These are phyloP conservation scores for Tachycineta bicolor DNA, from an alignment of 2,113 vertebrate species.

Conservation along the genomic window DNA sequence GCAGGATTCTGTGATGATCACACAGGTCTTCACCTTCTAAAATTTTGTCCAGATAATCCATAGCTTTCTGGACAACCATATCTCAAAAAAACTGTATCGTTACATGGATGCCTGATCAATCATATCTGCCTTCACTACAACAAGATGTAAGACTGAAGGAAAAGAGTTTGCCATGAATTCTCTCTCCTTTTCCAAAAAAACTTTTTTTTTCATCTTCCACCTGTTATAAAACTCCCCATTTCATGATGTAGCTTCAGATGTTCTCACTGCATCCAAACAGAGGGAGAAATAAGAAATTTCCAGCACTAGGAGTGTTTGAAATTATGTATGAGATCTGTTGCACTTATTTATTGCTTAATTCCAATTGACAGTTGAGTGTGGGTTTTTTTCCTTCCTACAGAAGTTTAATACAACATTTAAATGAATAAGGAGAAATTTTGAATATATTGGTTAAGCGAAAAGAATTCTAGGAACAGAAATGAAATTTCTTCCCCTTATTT, in stretches of 20 bases:
- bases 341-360: neutral
- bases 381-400: neutral
- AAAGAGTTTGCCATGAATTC: neutral
- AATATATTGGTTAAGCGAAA: neutral
- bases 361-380: neutral
- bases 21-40: neutral
- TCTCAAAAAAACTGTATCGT: neutral
- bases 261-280: neutral
- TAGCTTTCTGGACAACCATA: neutral
- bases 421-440: neutral
- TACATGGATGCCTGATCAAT: neutral
- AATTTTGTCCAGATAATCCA: neutral
- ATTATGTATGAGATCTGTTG: neutral
- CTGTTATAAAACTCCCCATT: neutral
- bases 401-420: neutral
- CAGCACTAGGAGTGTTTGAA: neutral
- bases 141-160: fast-evolving
- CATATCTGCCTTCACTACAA: neutral
- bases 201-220: neutral
- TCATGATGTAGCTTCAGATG: neutral
- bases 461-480: neutral
- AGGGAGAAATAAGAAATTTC: neutral
- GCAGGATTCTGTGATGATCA: neutral
- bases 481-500: neutral
- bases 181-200: neutral